Evolutionary conservation across 1,140 invertebrate species (phyloP), one percentile per base, ranked within the genome.

Genomic region (Chironomus striatipennis): DNA sequence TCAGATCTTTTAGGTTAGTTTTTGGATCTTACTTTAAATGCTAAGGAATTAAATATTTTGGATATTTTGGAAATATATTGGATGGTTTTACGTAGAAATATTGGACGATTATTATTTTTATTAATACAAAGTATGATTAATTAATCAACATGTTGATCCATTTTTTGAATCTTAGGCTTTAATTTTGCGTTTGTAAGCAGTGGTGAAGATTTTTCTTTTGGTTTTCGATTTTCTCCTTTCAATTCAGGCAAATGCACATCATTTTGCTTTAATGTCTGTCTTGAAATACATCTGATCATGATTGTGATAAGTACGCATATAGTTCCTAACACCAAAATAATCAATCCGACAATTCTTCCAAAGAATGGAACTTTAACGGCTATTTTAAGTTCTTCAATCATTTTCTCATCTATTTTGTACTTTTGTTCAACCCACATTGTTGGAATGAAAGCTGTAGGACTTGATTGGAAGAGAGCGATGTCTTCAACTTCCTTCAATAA

Each of bases 391-490:
- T 85, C 75, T 1, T 74, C 77, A 2, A 86, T 84, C 75, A 86
- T 86, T 24, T 85, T 78, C 21, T 84, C 77, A 15, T 85, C 86
- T 70, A 89, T 80, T 72, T 78, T 74, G 43, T 87, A 86, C 77
- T 87, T 85, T 81, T 91, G 89, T 2, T 83, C 81, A 80, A 91
- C 91, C 89, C 89, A 90, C 75, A 91, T 79, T 81, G 88, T 86
- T 9, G 90, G 90, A 75, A 90, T 83, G 78, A 73, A 73, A 7
- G 8, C 42, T 15, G 24, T 47, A 17, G 73, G 73, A 73, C 7
- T 7, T 34, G 8, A 7, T 18, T 73, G 43, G 18, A 17, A 73
- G 5, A 76, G 42, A 4, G 77, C 79, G 18, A 90, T 85, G 0
- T 78, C 77, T 10, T 76, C 12, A 18, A 87, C 80, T 18, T 85